A percentile compares a stretch with the other conserved stretches of the same genome.
These are phyloP conservation scores for Thymallus thymallus DNA, from an alignment of 2,113 vertebrate genomes.

Conservation along the genomic window DNA sequence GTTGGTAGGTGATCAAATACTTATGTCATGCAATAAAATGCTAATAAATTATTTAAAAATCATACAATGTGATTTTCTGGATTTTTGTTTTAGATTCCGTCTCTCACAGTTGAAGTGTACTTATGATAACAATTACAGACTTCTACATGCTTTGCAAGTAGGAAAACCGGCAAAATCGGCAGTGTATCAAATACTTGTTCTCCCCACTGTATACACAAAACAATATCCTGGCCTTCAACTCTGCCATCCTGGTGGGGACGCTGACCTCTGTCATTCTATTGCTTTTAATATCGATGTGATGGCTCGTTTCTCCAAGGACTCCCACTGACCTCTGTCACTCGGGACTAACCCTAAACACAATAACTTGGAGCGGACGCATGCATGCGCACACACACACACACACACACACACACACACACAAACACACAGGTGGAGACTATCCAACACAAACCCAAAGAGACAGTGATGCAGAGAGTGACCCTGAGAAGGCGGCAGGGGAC, in stretches of 20 bases:
- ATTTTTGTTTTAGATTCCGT: no score
- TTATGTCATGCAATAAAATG: no score
- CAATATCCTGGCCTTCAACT: slow-evolving; percentile 29
- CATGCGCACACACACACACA: neutral
- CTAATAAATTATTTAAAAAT: no score
- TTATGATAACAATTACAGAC: no score
- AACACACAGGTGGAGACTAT: slow-evolving; percentile 21
- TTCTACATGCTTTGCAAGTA: no score
- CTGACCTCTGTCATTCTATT: slow-evolving; percentile 37
- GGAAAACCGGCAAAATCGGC: no score
- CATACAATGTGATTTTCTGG: no score
- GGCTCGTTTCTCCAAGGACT: slow-evolving; percentile 42
- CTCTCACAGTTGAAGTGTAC: no score
- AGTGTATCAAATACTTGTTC: no score
- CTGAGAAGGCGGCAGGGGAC: slow-evolving; percentile 22
- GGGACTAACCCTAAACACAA: slow-evolving; percentile 49
- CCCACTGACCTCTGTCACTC: slow-evolving; percentile 52
- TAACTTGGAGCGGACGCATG: slow-evolving; percentile 37
- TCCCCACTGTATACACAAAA: neutral
- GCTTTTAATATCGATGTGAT: slow-evolving; percentile 55
- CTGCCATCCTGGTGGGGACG: slow-evolving; percentile 27
- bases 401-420: neutral
- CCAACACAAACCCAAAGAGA: slow-evolving; percentile 47
- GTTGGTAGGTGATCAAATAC: no score
- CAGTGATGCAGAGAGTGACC: slow-evolving; percentile 60